Percentiles rank a stretch among this genome's conserved stretches.
Evolutionary conservation across 2,888 invertebrate genomes (phyloP).

Genomic region (Furcula furcula): DNA sequence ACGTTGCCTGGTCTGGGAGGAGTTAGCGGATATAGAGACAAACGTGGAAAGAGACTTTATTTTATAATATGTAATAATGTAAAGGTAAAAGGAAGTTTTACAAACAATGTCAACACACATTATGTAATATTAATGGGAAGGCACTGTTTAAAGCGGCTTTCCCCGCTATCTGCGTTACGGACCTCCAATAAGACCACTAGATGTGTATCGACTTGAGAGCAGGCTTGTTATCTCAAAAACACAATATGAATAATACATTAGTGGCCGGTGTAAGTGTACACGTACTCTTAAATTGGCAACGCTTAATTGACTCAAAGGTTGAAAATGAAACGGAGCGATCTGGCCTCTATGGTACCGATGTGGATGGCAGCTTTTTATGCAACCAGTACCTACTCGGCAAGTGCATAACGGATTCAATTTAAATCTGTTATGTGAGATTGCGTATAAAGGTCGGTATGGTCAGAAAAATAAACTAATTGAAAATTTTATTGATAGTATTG

Average conservation of each 20-base stretch:
- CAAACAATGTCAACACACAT: conserved; percentile 34
- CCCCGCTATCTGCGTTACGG: conserved; percentile 47
- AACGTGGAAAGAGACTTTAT: no score
- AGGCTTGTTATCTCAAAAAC: conserved; percentile 81
- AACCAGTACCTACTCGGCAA: conserved; percentile 45
- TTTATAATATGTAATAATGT: no score
- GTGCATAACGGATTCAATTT: conserved; percentile 48
- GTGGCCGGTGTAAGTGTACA: conserved; percentile 59
- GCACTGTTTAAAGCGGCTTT: conserved; percentile 37
- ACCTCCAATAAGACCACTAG: conserved; percentile 73
- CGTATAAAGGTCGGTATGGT: conserved; percentile 41
- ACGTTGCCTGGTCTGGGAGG: no score
- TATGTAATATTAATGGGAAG: conserved; percentile 61
- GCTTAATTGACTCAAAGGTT: conserved; percentile 79
- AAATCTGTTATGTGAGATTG: conserved; percentile 50
- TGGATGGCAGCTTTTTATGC: conserved; percentile 55
- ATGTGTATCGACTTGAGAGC: conserved; percentile 77
- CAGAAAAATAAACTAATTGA: conserved; percentile 29
- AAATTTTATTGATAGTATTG: conserved; percentile 1
- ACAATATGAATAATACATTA: conserved; percentile 81
- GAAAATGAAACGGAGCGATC: conserved; percentile 65
- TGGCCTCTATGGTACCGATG: conserved; percentile 28
- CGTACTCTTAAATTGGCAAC: conserved; percentile 74
- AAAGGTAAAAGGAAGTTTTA: not conserved
- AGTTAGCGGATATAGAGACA: no score